Percentiles rank a stretch among this genome's conserved stretches.
phyloP scores from a whole-genome alignment of 2,113 vertebrate species.

The Heptranchias perlo region DNA sequence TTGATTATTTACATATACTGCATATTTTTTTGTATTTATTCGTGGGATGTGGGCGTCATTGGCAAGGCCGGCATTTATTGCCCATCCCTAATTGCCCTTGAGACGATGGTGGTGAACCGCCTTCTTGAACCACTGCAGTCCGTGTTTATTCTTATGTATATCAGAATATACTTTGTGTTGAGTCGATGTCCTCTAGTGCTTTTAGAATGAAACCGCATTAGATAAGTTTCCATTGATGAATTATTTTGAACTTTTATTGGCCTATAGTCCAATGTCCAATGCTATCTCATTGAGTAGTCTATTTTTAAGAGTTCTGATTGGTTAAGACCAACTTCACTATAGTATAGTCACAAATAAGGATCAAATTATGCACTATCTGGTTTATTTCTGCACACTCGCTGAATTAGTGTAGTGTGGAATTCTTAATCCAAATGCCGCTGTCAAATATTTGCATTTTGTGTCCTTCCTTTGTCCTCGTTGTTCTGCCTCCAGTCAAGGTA shows the following conservation, averaged over 20 bases:
- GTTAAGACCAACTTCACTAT: background rate
- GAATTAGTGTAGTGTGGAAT: background rate
- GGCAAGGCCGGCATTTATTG: too few relatives aligned
- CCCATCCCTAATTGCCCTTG: too few relatives aligned
- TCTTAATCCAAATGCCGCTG: background rate
- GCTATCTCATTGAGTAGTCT: background rate
- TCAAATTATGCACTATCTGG: background rate
- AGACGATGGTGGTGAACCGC: too few relatives aligned
- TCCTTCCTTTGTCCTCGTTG: background rate
- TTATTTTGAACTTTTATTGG: background rate
- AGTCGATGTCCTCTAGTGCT: too few relatives aligned
- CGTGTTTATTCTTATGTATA: background rate
- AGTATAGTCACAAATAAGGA: background rate
- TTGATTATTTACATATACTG: background rate
- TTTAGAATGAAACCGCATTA: too few relatives aligned
- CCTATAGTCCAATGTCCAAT: background rate
- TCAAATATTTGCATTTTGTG: background rate
- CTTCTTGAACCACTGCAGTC: too few relatives aligned
- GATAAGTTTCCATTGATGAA: background rate
- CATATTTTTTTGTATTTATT: too few relatives aligned
- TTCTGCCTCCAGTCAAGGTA: background rate
- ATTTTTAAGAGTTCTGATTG: background rate
- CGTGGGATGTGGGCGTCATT: too few relatives aligned
- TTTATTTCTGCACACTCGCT: background rate
- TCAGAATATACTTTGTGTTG: background rate